Base-by-base conservation (phyloP, 1,140 invertebrate genomes). In the Heliconius nattereri region DNA sequence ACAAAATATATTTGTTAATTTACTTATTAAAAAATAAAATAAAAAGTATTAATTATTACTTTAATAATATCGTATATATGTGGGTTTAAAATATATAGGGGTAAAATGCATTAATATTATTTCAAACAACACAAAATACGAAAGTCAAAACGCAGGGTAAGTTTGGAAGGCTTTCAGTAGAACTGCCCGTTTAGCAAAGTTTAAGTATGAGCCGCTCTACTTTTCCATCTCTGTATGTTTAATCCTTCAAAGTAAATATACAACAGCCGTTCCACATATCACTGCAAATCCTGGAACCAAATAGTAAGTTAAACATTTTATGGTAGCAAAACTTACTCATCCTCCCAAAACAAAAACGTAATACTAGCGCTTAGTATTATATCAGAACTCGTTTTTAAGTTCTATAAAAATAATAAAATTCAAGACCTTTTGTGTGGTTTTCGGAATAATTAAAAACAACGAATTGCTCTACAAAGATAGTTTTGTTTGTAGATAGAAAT, bases 161-260 rank as follows among this genome's bases (percentile, higher is more conserved):
- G 85, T 90, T 93, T 91, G 86, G 87, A 89, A 89, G 88, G 89
- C 88, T 93, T 91, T 91, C 86, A 89, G 82, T 86, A 82, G 86
- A 84, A 84, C 88, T 86, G 87, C 85, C 86, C 87, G 87, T 92
- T 91, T 92, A 92, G 90, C 82, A 87, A 92, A 93, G 86, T 93
- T 93, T 92, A 93, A 93, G 90, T 91, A 90, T 88, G 81, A 86
- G 60, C 81, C 85, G 83, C 85, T 84, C 83, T 84, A 85, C 83
- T 88, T 87, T 87, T 89, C 85, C 85, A 78, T 83, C 85, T 85
- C 82, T 88, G 85, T 86, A 85, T 85, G 87, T 88, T 92, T 89
- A 90, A 93, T 92, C 87, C 90, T 75, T 82, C 86, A 85, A 90
- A 90, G 91, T 91, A 92, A 93, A 93, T 90, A 93, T 90, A 90